A percentile compares a stretch with the other conserved stretches of the same genome.
These are phyloP conservation scores for Perizoma affinitatum DNA, from an alignment of 2,888 invertebrate genomes.

Conservation along the genomic window DNA sequence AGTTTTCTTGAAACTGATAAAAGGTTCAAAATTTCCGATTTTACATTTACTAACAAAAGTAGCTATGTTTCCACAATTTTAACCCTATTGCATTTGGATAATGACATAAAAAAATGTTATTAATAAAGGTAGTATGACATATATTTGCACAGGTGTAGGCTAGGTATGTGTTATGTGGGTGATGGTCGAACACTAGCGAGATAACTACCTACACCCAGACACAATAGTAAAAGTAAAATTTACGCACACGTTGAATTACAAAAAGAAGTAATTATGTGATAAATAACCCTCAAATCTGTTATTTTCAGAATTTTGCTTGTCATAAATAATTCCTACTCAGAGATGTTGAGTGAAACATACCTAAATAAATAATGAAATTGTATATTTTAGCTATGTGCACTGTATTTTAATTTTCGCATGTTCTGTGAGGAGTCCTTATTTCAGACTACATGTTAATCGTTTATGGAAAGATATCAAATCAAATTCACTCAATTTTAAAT, in stretches of 20 bases:
- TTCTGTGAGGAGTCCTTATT: too few species aligned
- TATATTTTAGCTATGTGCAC: too few species aligned
- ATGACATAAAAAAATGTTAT: constrained; percentile 9
- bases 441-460: too few species aligned
- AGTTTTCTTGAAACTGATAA: not conserved
- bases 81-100: constrained; percentile 13
- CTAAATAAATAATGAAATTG: too few species aligned
- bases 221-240: constrained; percentile 43
- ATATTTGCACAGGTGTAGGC: constrained; percentile 57
- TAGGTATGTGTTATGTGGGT: constrained; percentile 55
- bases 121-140: constrained; percentile 24
- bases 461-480: too few species aligned
- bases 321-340: too few species aligned
- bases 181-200: constrained; percentile 50
- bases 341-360: too few species aligned
- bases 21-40: constrained; percentile 3
- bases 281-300: too few species aligned
- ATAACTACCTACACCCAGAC: constrained; percentile 31
- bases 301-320: too few species aligned
- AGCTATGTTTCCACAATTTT: constrained; percentile 1
- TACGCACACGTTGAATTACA: constrained; percentile 19
- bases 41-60: constrained; percentile 21
- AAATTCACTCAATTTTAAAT: too few species aligned
- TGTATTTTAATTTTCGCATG: too few species aligned
- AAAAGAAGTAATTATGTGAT: constrained; percentile 1